Evolutionary conservation across 2,888 invertebrate species (phyloP), one percentile per base, ranked within the genome.

Genomic region (Biston betularia): DNA sequence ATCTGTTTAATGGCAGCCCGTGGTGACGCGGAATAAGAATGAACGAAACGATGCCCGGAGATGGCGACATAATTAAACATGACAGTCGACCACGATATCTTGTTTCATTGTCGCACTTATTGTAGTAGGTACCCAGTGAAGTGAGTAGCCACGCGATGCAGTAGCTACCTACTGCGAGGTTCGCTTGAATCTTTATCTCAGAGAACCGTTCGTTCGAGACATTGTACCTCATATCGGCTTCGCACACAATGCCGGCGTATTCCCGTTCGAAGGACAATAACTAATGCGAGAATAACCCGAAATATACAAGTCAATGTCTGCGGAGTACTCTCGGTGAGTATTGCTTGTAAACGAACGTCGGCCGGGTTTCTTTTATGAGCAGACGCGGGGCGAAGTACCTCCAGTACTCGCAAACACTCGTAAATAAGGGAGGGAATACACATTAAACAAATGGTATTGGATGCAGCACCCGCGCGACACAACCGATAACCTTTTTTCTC

Each of bases 271-370:
- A 62, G 38, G 55, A 52, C 58, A 53, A 42, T 15, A 34, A 55
- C 42, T 56, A 24, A 50, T 45, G 10, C 45, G 33, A 24, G 24
- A 24, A 24, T 3, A 24, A 33, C 14, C 55, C 6, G 50, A 46
- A 34, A 35, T 46, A 59, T 52, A 48, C 9, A 9, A 49, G 12
- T 15, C 1, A 46, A 46, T 46, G 15, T 48, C 24, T 48, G 24
- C 4, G 10, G 8, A 6, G 11, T 34, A n/a, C 50, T n/a, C 50
- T 35, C n/a, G 1, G 34, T 24, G 62, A 58, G 65, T 62, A 58
- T n/a, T 38, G 44, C 14, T 15, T 49, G 50, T 54, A 59, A 60
- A 44, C 63, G 60, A 42, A 56, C n/a, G 55, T 56, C 63, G 56
- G 60, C 56, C 59, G 34, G 53, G 33, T 49, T 49, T 49, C 33